Base-by-base conservation (phyloP, 2,113 vertebrate species). In the Podocnemis expansa region DNA sequence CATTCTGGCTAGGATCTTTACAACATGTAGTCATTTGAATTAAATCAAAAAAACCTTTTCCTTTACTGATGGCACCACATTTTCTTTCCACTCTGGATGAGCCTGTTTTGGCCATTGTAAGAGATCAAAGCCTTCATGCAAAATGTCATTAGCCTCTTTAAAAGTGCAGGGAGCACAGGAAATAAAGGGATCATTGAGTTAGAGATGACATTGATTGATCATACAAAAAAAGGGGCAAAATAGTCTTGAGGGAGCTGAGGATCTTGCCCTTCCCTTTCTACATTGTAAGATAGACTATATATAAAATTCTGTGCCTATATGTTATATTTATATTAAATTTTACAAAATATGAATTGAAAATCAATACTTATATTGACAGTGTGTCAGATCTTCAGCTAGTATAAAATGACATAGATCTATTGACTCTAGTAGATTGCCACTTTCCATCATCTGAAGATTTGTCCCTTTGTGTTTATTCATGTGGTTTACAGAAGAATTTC, bases 11-110 rank as follows among this genome's bases (percentile, higher is more conserved):
- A 90, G 49, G 76, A 58, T 82, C 75, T 90, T 95, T 95, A 67
- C 90, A 89, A 88, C 63, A 47, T 49, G 90, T 81, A 1, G 2
- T 49, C 88, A 81, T 84, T 95, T 89, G 93, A 95, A 96, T 93
- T 93, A 85, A 96, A 93, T 49, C 19, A 87, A n/a, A n/a, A 90
- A 92, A 92, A 92, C 96, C 90, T 96, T 96, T 58, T 87, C 84
- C 91, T 91, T 58, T 63, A 84, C 45, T 80, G 63, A 70, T 85
- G 94, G 85, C n/a, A 76, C 27, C 80, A 27, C 80, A 56, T 87
- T 80, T 82, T 84, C 73, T 91, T 93, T 58, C 54, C 78, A 91
- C 95, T 78, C 67, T 63, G 78, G 27, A 60, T 90, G 34, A 1
- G 95, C 94, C 87, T 95, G 73, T 54, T 80, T 85, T 94, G 58